These are phyloP conservation scores for Coecobrya sp. DNA, from an alignment of 2,888 invertebrate genomes.

Conservation along the genomic window DNA sequence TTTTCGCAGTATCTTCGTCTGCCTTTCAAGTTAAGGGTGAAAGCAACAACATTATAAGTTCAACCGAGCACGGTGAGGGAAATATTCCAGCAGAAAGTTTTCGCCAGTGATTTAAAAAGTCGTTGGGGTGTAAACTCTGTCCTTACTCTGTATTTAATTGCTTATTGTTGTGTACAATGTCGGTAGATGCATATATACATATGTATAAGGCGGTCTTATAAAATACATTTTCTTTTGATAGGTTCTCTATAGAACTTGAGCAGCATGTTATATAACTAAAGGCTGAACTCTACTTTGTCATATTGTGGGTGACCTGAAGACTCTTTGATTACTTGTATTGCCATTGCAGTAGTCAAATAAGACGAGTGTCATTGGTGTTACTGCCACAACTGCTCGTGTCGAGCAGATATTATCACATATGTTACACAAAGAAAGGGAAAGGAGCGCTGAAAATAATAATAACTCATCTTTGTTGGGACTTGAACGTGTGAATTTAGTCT, in stretches of 20 bases:
- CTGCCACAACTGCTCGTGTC: neutral
- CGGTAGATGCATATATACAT: neutral
- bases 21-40: neutral
- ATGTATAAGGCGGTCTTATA: neutral
- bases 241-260: neutral
- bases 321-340: constrained; percentile 67
- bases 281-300: neutral
- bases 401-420: neutral
- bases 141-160: constrained; percentile 27
- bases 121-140: constrained; percentile 20
- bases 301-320: constrained; percentile 39
- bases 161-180: neutral
- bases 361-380: constrained; percentile 19
- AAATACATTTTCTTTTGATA: neutral
- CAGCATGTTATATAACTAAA: neutral
- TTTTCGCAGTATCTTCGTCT: neutral
- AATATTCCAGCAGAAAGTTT: constrained; percentile 54
- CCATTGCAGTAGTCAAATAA: neutral
- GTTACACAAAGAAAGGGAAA: neutral
- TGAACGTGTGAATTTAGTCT: constrained; percentile 9
- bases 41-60: neutral
- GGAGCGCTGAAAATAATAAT: constrained; percentile 30
- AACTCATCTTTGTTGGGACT: constrained; percentile 65
- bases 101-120: constrained; percentile 45
- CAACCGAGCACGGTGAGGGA: neutral